Conservation (phyloP, 2,888 invertebrate genomes). For the Icerya purchasi region DNA sequence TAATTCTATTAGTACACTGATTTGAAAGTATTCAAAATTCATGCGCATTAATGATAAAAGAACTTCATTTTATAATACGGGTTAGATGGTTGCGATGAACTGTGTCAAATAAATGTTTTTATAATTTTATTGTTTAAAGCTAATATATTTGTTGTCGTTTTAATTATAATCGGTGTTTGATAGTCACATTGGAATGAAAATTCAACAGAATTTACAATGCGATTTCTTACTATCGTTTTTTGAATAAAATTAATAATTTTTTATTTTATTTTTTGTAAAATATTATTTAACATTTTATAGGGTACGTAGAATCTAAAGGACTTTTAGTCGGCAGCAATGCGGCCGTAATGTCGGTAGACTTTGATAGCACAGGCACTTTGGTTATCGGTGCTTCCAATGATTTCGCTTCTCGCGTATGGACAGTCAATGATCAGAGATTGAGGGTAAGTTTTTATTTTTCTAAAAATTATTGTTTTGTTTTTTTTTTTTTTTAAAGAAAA, state of each 20-base stretch:
- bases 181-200: too few species aligned
- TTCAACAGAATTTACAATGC: neutral
- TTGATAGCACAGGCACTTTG: conserved; percentile 70
- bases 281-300: conserved; percentile 26
- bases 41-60: too few species aligned
- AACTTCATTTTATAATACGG: too few species aligned
- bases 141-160: too few species aligned
- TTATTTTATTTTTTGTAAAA: neutral
- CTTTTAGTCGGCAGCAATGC: conserved; percentile 82
- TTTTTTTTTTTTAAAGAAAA: too few species aligned
- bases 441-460: conserved; percentile 59
- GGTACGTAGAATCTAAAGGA: conserved; percentile 45
- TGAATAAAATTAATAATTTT: neutral
- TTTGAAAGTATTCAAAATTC: too few species aligned
- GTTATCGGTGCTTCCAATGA: conserved; percentile 89
- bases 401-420: conserved; percentile 91
- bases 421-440: conserved; percentile 68
- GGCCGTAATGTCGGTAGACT: conserved; percentile 87
- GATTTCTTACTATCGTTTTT: neutral
- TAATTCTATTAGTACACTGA: too few species aligned
- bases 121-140: too few species aligned
- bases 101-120: too few species aligned
- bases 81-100: too few species aligned
- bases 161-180: too few species aligned
- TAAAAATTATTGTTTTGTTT: too few species aligned